Percentiles rank a stretch among this genome's conserved stretches.
Conservation (phyloP, 2,888 invertebrate species). For the Dryobota labecula region DNA sequence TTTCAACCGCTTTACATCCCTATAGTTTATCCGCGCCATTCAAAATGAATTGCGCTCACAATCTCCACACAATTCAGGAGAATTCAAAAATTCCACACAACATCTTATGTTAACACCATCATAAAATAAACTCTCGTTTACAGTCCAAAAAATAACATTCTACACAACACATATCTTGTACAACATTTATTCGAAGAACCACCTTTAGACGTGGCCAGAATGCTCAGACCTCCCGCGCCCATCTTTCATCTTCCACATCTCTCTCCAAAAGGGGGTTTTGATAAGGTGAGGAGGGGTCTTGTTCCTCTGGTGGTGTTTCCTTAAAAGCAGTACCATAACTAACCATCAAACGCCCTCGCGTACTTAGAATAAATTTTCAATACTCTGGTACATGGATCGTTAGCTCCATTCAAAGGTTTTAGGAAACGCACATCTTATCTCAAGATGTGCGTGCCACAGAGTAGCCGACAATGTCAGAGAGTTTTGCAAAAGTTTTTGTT, state of each 20-base stretch:
- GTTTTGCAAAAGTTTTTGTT: constrained; percentile 71
- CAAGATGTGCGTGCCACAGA: constrained; percentile 57
- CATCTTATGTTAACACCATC: constrained; percentile 82
- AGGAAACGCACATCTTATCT: constrained; percentile 63
- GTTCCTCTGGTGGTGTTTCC: constrained; percentile 72
- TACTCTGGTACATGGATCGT: constrained; percentile 83
- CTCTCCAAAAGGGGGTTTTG: constrained; percentile 16
- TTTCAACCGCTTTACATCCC: constrained; percentile 27
- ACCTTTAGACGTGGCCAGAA: constrained; percentile 70
- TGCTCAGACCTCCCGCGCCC: constrained; percentile 64
- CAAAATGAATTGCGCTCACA: constrained; percentile 62
- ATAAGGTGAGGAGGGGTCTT: constrained; percentile 63
- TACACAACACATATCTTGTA: constrained; percentile 81
- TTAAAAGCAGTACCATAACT: constrained; percentile 82
- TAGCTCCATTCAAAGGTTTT: constrained; percentile 85
- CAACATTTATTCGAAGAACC: constrained; percentile 78
- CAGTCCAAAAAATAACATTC: constrained; percentile 82
- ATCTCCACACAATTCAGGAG: constrained; percentile 65
- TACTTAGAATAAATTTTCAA: constrained; percentile 90
- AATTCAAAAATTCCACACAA: constrained; percentile 74
- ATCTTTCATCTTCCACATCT: background rate
- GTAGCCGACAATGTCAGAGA: constrained; percentile 61
- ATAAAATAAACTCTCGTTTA: constrained; percentile 86
- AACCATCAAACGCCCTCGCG: constrained; percentile 84
- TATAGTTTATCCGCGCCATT: constrained; percentile 46